Evolutionary conservation across 35 echinoderm and acorn worm genomes (phyloP), one percentile per base, ranked within the genome.

Genomic region (Ophioderma brevispina): DNA sequence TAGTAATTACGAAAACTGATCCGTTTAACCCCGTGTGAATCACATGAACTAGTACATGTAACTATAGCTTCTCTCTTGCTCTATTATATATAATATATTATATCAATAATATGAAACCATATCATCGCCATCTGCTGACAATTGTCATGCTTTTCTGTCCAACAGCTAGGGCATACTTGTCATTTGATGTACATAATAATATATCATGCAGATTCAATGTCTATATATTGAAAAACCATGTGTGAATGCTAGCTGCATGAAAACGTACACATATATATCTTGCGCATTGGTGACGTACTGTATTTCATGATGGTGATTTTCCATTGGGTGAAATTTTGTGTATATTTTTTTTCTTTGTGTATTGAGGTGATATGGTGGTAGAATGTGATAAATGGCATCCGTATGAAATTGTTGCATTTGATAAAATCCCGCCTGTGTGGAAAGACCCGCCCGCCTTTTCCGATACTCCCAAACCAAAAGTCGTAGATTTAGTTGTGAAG

Each of bases 231-330:
- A n/a, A n/a, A n/a, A n/a, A 70, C 23, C 59, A 46, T 46, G 59
- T 25, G 59, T 70, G 59, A 70, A 70, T 30, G 59, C 59, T 70
- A 70, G 59, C 59, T 70, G 59, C 59, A 70, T 70, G 59, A 70
- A 52, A 21, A 70, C 59, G 59, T 70, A 15, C 23, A 25, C n/a
- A n/a, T n/a, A n/a, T n/a, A n/a, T n/a, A n/a, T n/a, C n/a, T n/a
- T n/a, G 41, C 41, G 41, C 41, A 46, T 46, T 46, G 41, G 41
- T 46, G 41, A 17, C 17, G 17, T 46, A 17, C 17, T 46, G 4
- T 46, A 8, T 8, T 8, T 46, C 41, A 46, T 46, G 41, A 17
- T 46, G 41, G 41, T 8, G 4, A 46, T n/a, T n/a, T n/a, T n/a
- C n/a, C n/a, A n/a, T n/a, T 46, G 41, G 41, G 41, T 46, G 41